Conservation (phyloP, 2,888 invertebrate genomes). For the Micoletzkya japonica region DNA sequence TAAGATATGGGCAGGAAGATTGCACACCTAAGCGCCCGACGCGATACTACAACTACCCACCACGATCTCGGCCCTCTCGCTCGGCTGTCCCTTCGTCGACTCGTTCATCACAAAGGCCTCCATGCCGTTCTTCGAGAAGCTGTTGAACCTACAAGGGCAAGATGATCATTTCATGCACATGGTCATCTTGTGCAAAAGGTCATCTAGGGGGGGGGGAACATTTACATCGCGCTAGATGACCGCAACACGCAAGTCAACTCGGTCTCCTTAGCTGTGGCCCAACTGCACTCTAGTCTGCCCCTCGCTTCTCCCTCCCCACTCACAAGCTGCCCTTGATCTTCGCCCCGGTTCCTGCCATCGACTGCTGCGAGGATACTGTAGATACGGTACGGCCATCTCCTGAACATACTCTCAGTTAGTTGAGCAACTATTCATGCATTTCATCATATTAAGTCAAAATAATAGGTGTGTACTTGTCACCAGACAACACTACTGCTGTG, state of each 20-base stretch:
- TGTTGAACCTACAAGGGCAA: conserved; percentile 74
- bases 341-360: conserved; percentile 16
- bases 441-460: no score
- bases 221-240: neutral
- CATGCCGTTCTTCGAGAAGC: conserved; percentile 85
- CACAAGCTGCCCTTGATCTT: conserved; percentile 25
- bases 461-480: no score
- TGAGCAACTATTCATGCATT: no score
- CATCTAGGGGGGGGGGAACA: neutral
- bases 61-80: conserved; percentile 55
- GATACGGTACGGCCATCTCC: conserved; percentile 18
- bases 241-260: no score
- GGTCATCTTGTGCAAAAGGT: neutral
- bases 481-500: no score
- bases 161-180: neutral
- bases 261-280: no score
- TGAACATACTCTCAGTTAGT: no score
- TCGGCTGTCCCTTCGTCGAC: conserved; percentile 67
- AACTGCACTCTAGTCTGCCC: neutral
- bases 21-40: no score
- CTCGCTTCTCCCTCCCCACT: neutral
- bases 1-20: no score
- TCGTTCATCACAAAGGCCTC: conserved; percentile 86
- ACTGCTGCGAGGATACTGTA: neutral
- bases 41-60: conserved; percentile 32